Percentiles rank a stretch among this genome's conserved stretches.
Conservation (phyloP, 2,888 invertebrate species). For the Euzetes globulus region DNA sequence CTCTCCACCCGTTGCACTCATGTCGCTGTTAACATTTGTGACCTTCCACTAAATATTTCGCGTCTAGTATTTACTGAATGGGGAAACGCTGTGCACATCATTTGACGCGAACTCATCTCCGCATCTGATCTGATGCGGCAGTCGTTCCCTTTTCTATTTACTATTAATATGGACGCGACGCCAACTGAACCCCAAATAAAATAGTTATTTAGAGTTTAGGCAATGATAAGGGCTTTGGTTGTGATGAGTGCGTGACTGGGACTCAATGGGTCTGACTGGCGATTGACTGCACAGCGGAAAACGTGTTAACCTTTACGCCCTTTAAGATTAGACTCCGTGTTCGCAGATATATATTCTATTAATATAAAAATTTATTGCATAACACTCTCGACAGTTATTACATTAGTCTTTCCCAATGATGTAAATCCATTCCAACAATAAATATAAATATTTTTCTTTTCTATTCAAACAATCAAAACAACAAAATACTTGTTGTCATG, state of each 20-base stretch:
- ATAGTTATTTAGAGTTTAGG: slow-evolving; percentile 21
- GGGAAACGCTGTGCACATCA: neutral
- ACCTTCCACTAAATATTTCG: slow-evolving; percentile 23
- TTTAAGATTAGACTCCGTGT: slow-evolving; percentile 23
- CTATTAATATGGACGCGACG: neutral
- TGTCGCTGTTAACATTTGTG: slow-evolving; percentile 23
- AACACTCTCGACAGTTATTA: slow-evolving; percentile 7
- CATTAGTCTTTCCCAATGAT: neutral
- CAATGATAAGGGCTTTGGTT: slow-evolving; percentile 11
- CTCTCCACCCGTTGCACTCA: slow-evolving; percentile 22
- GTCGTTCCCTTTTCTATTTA: slow-evolving; percentile 22
- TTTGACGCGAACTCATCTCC: slow-evolving; percentile 9
- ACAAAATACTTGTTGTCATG: slow-evolving; percentile 11
- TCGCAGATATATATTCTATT: slow-evolving; percentile 17
- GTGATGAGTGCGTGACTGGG: neutral
- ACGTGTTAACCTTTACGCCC: slow-evolving; percentile 31
- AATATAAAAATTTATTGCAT: slow-evolving; percentile 26
- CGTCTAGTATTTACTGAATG: slow-evolving; percentile 5
- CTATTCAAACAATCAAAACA: neutral
- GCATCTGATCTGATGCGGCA: neutral
- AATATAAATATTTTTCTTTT: slow-evolving; percentile 9
- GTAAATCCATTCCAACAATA: slow-evolving; percentile 10
- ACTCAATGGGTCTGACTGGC: neutral
- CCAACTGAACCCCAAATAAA: slow-evolving; percentile 6
- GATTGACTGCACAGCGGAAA: slow-evolving; percentile 23